Conservation (phyloP, 2,113 vertebrate species). For the Macrotus californicus region DNA sequence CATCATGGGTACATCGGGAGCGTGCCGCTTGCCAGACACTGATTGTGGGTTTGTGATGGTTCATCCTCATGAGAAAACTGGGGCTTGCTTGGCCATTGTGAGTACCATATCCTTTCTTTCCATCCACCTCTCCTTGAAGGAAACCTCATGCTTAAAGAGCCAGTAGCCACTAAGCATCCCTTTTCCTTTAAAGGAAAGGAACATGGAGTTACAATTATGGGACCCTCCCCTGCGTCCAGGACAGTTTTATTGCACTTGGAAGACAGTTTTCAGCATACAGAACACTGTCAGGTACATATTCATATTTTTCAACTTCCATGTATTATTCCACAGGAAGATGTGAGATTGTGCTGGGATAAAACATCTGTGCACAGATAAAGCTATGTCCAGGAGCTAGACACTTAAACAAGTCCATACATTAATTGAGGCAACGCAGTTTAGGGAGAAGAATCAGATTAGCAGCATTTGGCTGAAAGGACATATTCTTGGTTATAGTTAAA, state of each 20-base stretch:
- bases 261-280: neutral
- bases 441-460: neutral
- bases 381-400: neutral
- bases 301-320: neutral
- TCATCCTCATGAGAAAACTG: neutral
- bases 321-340: neutral
- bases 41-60: neutral
- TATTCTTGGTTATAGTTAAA: neutral
- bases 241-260: neutral
- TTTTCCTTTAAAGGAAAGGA: neutral
- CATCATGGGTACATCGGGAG: neutral
- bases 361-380: neutral
- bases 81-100: neutral
- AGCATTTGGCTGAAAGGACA: neutral
- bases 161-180: neutral
- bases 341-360: neutral
- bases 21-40: neutral
- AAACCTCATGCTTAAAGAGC: neutral
- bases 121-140: neutral
- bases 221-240: neutral
- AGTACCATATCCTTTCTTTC: neutral
- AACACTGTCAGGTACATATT: neutral
- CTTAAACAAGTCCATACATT: neutral
- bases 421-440: neutral
- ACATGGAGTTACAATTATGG: neutral